phyloP scores from a whole-genome alignment of 2,888 invertebrate species.

The Archaeoteleia sp. region DNA sequence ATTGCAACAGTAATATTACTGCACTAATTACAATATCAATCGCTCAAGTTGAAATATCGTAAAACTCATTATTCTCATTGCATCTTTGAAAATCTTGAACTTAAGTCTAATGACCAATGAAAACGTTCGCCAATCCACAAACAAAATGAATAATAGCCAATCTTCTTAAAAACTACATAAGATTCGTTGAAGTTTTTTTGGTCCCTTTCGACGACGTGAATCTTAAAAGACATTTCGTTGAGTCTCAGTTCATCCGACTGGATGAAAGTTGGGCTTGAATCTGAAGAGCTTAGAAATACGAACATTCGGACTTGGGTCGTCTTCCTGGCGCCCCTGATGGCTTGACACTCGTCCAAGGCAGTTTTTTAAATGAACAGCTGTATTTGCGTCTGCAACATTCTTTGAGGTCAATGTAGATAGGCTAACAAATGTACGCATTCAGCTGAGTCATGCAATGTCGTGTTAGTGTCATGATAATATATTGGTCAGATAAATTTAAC shows the following conservation, averaged over 20 bases:
- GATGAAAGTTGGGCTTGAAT: constrained; percentile 31
- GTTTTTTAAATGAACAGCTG: constrained; percentile 58
- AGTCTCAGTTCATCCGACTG: constrained; percentile 42
- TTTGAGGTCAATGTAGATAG: neutral
- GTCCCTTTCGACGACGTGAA: constrained; percentile 30
- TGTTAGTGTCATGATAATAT: no score
- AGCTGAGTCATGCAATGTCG: no score
- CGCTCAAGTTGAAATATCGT: no score
- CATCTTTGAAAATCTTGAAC: no score
- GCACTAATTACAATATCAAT: no score
- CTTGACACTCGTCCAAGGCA: constrained; percentile 65
- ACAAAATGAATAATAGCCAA: constrained; percentile 22
- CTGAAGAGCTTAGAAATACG: constrained; percentile 18
- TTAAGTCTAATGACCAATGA: no score
- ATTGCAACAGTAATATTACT: no score
- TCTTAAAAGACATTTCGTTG: constrained; percentile 24
- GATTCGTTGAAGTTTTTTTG: constrained; percentile 28
- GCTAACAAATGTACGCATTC: constrained; percentile 11
- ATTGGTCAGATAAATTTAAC: no score
- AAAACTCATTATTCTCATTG: no score
- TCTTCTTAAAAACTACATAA: constrained; percentile 23
- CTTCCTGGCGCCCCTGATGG: constrained; percentile 59
- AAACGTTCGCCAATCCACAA: constrained; percentile 2
- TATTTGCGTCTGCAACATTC: constrained; percentile 13
- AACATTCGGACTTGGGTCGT: constrained; percentile 30